These are phyloP conservation scores for Phymanthus crucifer DNA, from an alignment of 92 coral and sea anemone genomes.

Conservation along the genomic window DNA sequence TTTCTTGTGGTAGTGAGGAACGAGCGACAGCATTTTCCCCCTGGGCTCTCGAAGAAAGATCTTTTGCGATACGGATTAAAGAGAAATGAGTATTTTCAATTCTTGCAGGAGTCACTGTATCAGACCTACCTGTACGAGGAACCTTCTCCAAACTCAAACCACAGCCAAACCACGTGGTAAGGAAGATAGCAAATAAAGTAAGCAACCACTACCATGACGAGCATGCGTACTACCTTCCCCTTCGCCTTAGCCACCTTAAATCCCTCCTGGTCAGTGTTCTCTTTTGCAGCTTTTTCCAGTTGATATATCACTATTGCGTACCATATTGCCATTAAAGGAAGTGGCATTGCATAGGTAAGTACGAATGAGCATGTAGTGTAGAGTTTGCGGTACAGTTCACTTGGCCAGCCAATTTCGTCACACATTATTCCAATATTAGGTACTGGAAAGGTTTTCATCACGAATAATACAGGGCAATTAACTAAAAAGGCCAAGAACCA, in stretches of 20 bases:
- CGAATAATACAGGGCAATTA: conserved; percentile 75
- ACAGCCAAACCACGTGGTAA: conserved; percentile 61
- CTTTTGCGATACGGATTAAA: too few relatives aligned
- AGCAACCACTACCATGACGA: conserved; percentile 76
- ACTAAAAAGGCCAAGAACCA: conserved; percentile 74
- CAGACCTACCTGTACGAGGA: conserved; percentile 53
- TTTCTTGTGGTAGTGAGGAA: too few relatives aligned
- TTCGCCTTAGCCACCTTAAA: conserved; percentile 85
- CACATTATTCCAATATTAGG: conserved; percentile 21
- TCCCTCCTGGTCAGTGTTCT: conserved; percentile 81
- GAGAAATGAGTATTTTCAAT: too few relatives aligned
- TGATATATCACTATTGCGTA: conserved; percentile 74
- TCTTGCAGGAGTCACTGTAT: too few relatives aligned
- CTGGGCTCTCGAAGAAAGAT: too few relatives aligned
- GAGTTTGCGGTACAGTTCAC: conserved; percentile 32
- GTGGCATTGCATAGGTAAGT: conserved; percentile 84
- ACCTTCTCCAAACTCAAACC: conserved; percentile 85
- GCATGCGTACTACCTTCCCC: conserved; percentile 88
- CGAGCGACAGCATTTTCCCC: too few relatives aligned
- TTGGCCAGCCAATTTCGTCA: conserved; percentile 79
- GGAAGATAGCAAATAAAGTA: conserved; percentile 85
- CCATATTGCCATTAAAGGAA: conserved; percentile 75
- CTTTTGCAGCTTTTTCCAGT: conserved; percentile 73
- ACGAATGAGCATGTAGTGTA: conserved; percentile 77
- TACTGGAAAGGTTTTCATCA: conserved; percentile 25